Conservation (phyloP, 2,888 invertebrate species). For the Oscheius sp. region DNA sequence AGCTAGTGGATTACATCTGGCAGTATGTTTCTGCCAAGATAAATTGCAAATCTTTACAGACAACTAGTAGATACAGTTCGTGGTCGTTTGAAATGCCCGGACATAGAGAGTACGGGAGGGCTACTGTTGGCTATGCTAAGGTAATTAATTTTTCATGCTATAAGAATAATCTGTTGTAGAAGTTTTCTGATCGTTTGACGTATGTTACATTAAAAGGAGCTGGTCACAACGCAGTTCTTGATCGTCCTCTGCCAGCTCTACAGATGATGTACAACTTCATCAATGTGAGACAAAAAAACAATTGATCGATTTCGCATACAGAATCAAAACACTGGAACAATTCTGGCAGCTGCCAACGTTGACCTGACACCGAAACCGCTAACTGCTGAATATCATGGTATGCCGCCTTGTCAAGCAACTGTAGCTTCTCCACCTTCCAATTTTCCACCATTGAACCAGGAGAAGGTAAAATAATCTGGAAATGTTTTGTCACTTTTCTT, state of each 20-base stretch:
- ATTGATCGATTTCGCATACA: background rate
- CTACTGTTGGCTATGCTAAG: constrained; percentile 28
- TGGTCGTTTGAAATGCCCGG: constrained; percentile 7
- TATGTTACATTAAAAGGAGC: constrained; percentile 20
- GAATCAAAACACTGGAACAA: constrained; percentile 11
- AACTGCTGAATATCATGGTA: constrained; percentile 1
- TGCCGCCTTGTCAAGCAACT: constrained; percentile 8
- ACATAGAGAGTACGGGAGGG: background rate
- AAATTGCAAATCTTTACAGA: background rate
- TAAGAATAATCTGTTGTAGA: background rate
- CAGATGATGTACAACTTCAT: constrained; percentile 56
- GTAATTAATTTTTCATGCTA: background rate
- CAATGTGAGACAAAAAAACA: constrained; percentile 4
- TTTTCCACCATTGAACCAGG: background rate
- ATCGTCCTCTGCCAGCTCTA: constrained; percentile 50
- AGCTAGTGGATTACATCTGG: constrained; percentile 26
- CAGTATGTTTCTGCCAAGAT: background rate
- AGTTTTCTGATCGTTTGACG: constrained; percentile 16
- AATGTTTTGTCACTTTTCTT: background rate
- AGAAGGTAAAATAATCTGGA: background rate
- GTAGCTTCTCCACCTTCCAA: background rate
- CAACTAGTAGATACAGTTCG: background rate
- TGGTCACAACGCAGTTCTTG: constrained; percentile 28
- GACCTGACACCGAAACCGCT: constrained; percentile 8
- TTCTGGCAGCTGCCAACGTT: background rate